phyloP scores from a whole-genome alignment of 2,113 vertebrate genomes.

The Centropristis striata region DNA sequence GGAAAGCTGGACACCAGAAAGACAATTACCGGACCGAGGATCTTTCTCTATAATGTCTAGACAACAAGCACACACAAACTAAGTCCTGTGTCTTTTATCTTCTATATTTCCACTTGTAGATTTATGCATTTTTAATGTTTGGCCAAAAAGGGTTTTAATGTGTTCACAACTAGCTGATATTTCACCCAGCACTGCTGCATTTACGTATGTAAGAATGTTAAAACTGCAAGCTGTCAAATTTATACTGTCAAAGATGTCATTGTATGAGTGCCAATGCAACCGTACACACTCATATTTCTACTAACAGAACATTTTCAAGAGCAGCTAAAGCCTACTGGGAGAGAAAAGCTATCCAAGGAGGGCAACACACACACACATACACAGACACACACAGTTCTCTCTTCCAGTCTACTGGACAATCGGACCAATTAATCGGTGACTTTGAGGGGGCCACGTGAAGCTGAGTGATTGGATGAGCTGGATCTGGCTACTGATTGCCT shows the following conservation, averaged over 20 bases:
- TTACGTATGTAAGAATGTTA: neutral
- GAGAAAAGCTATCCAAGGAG: slow-evolving; percentile 31
- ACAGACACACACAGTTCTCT: slow-evolving; percentile 66
- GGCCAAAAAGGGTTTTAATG: neutral
- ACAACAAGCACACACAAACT: slow-evolving; percentile 30
- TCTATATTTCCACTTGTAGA: neutral
- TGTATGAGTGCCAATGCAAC: neutral
- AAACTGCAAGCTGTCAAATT: neutral
- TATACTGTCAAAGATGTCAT: neutral
- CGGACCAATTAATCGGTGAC: slow-evolving; percentile 85
- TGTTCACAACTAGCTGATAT: neutral
- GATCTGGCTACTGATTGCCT: slow-evolving; percentile 79
- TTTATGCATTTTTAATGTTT: neutral
- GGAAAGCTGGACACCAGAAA: slow-evolving; percentile 75
- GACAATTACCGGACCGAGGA: slow-evolving; percentile 71
- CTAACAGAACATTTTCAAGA: neutral
- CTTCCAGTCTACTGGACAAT: slow-evolving; percentile 87
- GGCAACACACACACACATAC: slow-evolving; percentile 18
- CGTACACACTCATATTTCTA: neutral
- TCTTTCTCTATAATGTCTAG: slow-evolving; percentile 64
- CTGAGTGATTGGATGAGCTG: slow-evolving; percentile 56
- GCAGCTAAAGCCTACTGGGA: slow-evolving; percentile 19
- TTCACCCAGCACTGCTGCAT: neutral
- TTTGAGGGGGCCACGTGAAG: slow-evolving; percentile 78
- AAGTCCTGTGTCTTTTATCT: neutral